Evolutionary conservation across 2,888 invertebrate species (phyloP).

Genomic region (Zygothrica quintamaculata): DNA sequence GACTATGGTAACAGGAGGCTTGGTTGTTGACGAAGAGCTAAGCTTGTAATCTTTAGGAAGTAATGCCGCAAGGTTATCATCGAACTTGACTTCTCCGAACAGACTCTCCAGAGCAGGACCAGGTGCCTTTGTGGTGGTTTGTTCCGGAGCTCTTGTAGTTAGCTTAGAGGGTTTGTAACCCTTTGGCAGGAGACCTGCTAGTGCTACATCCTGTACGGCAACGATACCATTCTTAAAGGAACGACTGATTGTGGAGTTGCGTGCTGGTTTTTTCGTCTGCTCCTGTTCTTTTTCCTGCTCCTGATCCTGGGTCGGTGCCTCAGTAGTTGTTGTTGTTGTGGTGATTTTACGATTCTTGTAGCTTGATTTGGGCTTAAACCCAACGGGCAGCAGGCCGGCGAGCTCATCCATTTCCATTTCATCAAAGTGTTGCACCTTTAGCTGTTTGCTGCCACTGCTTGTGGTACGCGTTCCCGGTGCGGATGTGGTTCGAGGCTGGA

Average conservation of each 20-base stretch:
- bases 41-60: constrained; percentile 86
- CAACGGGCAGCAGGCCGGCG: constrained; percentile 87
- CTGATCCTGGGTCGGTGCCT: constrained; percentile 39
- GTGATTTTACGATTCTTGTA: constrained; percentile 84
- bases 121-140: constrained; percentile 28
- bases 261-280: constrained; percentile 67
- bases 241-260: constrained; percentile 84
- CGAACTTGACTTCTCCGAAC: constrained; percentile 81
- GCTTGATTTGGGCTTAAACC: constrained; percentile 84
- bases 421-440: constrained; percentile 78
- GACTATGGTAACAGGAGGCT: constrained; percentile 83
- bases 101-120: constrained; percentile 75
- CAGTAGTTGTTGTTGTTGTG: constrained; percentile 81
- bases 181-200: constrained; percentile 86
- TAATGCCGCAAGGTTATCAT: constrained; percentile 83
- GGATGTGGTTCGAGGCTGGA: constrained; percentile 86
- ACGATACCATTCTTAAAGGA: constrained; percentile 87
- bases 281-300: constrained; percentile 25
- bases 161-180: constrained; percentile 86
- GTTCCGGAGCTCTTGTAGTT: constrained; percentile 48
- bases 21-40: constrained; percentile 83
- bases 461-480: constrained; percentile 80
- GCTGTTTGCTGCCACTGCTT: constrained; percentile 83
- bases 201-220: constrained; percentile 86
- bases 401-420: constrained; percentile 86